A percentile compares a stretch with the other conserved stretches of the same genome.
phyloP scores from a whole-genome alignment of 1,140 invertebrate genomes.

The Ctenoplectra terminalis region DNA sequence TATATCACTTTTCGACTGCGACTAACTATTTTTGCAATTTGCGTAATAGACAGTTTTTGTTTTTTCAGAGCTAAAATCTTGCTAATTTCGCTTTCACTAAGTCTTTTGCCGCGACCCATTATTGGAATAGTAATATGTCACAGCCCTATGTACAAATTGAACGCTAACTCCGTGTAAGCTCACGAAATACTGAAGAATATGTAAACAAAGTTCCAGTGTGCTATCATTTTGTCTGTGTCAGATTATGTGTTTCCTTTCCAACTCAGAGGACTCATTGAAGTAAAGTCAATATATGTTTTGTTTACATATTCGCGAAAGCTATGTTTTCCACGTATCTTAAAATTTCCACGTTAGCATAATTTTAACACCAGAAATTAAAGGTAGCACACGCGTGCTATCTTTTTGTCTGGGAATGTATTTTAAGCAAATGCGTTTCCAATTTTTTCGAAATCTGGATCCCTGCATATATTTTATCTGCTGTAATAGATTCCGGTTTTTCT shows the following conservation, averaged over 20 bases:
- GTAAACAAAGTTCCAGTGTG: slow-evolving; percentile 4
- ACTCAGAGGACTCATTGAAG: too few relatives aligned
- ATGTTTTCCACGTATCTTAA: too few relatives aligned
- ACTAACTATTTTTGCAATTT: slow-evolving; percentile 12
- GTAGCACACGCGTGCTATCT: too few relatives aligned
- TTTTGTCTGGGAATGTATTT: slow-evolving; percentile 23
- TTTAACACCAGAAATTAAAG: too few relatives aligned
- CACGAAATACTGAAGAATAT: slow-evolving; percentile 9
- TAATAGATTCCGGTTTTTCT: slow-evolving; percentile 39
- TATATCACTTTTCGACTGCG: too few relatives aligned
- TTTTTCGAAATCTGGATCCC: slow-evolving; percentile 26
- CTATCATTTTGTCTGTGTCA: neutral
- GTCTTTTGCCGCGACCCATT: neutral
- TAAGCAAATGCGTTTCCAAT: slow-evolving; percentile 44
- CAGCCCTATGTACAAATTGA: neutral
- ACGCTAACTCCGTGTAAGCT: slow-evolving; percentile 9
- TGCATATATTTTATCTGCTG: slow-evolving; percentile 43
- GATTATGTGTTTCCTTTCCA: neutral
- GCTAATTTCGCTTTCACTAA: slow-evolving; percentile 9
- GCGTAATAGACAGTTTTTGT: slow-evolving; percentile 13
- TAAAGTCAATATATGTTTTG: neutral
- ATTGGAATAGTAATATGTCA: neutral
- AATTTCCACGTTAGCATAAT: too few relatives aligned
- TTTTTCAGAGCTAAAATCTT: slow-evolving; percentile 10
- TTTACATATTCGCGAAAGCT: neutral